Evolutionary conservation across 2,888 invertebrate species (phyloP), one percentile per base, ranked within the genome.

Genomic region (Tetragonisca angustula): DNA sequence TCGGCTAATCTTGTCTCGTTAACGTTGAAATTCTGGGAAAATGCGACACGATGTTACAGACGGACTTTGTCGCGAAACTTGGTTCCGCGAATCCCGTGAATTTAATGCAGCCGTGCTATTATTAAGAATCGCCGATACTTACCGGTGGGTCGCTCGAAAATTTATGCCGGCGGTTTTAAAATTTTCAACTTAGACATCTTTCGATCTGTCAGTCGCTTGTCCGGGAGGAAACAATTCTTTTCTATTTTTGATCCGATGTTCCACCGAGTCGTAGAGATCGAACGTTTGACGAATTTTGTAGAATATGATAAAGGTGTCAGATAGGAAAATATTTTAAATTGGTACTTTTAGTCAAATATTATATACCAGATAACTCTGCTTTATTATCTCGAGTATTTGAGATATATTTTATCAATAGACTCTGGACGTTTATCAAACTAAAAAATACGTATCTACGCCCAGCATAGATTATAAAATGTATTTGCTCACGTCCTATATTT

Each of bases 1-100:
- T 5, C 19, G 74, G 79, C 32, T 65, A 43, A 76, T 64, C 50
- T 59, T 65, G 79, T 24, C 61, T 69, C 49, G 43, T 65, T 79
- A 70, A 43, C 70, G 76, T 69, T 70, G 52, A 70, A 64, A 74
- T 64, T 74, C 62, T 52, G 13, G 36, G 64, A 27, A 65, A 54
- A 17, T 24, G 36, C 21, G 50, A 64, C n/a, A 19, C 13, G 36
- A 36, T 6, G 11, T 5, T 19, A 13, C 19, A 21, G 21, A 32
- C 19, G 5, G 32, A 32, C n/a, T 69, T 13, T 19, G 13, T 36
- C 11, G n/a, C 0, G 9, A 13, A 64, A 17, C 9, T 17, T 19
- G 19, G 21, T 1, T 50, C 11, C 4, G 24, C 43, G 43, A 4
- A 11, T 17, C 11, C 24, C n/a, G n/a, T 15, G 15, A 32, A 11